Evolutionary conservation across 2,797 vertebrate species (phyloP).

Genomic region (Vireo griseus): DNA sequence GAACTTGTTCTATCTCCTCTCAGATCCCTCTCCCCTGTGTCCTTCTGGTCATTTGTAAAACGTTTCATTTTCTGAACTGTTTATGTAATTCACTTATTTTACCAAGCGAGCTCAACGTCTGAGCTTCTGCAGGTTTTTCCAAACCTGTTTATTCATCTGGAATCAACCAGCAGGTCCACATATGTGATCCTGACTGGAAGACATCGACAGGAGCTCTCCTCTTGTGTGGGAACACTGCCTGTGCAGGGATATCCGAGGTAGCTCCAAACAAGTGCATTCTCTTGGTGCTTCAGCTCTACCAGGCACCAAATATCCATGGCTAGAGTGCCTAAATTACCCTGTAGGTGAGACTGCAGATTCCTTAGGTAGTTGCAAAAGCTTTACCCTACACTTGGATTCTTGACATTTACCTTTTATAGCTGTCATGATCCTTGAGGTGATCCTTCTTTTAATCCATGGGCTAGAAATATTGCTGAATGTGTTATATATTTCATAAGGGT

Average conservation of each 20-base stretch:
- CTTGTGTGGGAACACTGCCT: not conserved
- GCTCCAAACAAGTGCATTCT: not conserved
- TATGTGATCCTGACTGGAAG: not conserved
- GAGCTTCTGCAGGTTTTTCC: not conserved
- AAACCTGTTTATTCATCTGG: not conserved
- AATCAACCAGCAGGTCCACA: not conserved
- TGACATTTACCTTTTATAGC: not conserved
- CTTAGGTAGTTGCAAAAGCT: not conserved
- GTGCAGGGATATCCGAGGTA: not conserved
- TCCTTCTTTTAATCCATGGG: not conserved
- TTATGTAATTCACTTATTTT: not conserved
- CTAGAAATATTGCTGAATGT: not conserved
- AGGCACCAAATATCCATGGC: not conserved
- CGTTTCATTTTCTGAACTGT: not conserved
- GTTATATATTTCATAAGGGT: not conserved
- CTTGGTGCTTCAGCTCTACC: not conserved
- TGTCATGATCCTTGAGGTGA: not conserved
- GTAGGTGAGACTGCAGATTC: not conserved
- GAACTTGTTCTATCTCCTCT: not conserved
- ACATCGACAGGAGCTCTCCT: not conserved
- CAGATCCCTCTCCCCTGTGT: not conserved
- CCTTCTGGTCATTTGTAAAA: not conserved
- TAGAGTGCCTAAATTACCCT: not conserved
- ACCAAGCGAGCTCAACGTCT: not conserved
- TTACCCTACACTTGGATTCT: not conserved